Base-by-base conservation (phyloP, 2,797 vertebrate genomes). In the Coregonus suidteri region DNA sequence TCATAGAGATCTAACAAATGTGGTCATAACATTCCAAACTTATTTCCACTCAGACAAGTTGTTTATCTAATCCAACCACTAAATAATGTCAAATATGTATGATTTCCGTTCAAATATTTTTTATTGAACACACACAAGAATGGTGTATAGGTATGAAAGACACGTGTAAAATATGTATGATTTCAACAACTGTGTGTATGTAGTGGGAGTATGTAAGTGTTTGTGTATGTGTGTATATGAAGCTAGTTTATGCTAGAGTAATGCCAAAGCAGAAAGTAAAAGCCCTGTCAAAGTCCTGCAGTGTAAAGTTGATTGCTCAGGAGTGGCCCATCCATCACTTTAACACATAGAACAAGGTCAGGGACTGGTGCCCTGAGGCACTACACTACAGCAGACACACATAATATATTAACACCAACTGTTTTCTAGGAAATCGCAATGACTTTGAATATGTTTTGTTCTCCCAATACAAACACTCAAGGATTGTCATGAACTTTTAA, bases 311-410 rank as follows among this genome's bases (percentile, higher is more conserved):
- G 78, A 72, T 75, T 13, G 69, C 75, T 82, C 83, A 64, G 75
- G 56, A 77, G 87, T 82, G 79, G 83, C 86, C 82, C 87, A 90
- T 91, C 89, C 84, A 89, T 89, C 88, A 91, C 81, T 84, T 86
- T 80, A 85, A 56, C 53, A 56, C 53, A 56, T 56, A 56, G 53
- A n/a, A 67, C 65, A 88, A 92, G 85, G 86, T 91, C 87, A 91
- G 82, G 85, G 85, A 66, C 70, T 56, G 75, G 18, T 85, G 89
- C 85, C 85, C 87, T 47, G 79, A 74, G 83, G 90, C 83, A 30
- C 82, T 78, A 74, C 77, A 83, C 77, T 81, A 81, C 53, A 56
- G 53, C 14, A 5, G 53, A 18, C 77, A 78, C 80, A 84, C 87
- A 81, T 83, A 47, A 47, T 87, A 87, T 87, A 90, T 88, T 84